Evolutionary conservation across 2,888 invertebrate species (phyloP), one percentile per base, ranked within the genome.

Genomic region (Camptogramma bilineatum): DNA sequence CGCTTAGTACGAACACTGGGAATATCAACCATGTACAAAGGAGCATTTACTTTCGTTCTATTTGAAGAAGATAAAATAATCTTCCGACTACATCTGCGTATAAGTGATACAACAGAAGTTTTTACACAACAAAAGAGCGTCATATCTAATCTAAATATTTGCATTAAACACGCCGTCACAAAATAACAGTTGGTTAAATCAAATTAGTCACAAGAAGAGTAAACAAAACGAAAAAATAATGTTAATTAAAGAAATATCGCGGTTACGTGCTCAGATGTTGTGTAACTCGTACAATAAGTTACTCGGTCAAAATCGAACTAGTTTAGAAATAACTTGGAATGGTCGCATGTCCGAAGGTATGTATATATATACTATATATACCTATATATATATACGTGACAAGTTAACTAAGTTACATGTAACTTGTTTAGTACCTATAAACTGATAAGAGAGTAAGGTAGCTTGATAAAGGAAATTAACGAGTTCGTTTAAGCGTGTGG

Each of bases 111-210:
- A 28, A 5, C 3, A 3, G 34, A 39, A 13, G 13, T 39, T 28
- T 24, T 28, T 39, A 13, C 13, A 39, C 34, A 39, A 39, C 13
- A 39, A 39, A 39, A 39, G 13, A 39, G 1, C 34, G 13, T 39
- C 34, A 13, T 39, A 28, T 28, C 28, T 28, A 21, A 39, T 13
- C 34, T 13, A 46, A 44, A 46, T 54, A 54, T 54, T 46, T 28
- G 21, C 54, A 16, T 28, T 17, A 16, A 46, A 19, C 16, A 24
- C 10, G 17, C 4, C 44, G 44, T 53, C 52, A 53, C 13, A 42
- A 44, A 52, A 16, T 39, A 57, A 34, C 58, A 63, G 48, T 57
- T 64, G 51, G 44, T 31, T 39, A 54, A 58, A 64, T 64, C 46
- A 28, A 58, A 59, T 64, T 64, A 59, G 58, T 59, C 54, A 64